phyloP scores from a whole-genome alignment of 1,140 invertebrate species.

The Lordiphosa mommai region DNA sequence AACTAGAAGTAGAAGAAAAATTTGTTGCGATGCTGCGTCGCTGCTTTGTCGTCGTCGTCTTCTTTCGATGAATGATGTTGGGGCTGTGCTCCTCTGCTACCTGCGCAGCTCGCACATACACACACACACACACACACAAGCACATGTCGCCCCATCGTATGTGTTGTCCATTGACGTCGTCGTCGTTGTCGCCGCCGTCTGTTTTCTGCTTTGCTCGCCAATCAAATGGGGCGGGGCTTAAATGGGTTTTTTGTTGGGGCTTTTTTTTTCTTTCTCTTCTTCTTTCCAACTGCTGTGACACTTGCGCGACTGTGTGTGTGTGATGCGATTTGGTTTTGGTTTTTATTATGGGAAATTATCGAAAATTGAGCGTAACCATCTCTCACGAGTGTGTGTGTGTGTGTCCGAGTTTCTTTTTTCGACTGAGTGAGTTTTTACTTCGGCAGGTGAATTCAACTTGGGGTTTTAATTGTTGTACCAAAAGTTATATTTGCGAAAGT shows the following conservation, averaged over 20 bases:
- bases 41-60: constrained; percentile 33
- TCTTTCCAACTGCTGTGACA: constrained; percentile 42
- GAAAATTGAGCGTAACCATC: constrained; percentile 60
- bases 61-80: constrained; percentile 66
- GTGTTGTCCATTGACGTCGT: constrained; percentile 67
- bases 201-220: constrained; percentile 63
- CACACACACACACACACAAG: constrained; percentile 28
- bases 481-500: no score
- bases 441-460: background rate
- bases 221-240: constrained; percentile 79
- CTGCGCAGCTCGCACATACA: constrained; percentile 41
- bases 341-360: constrained; percentile 77
- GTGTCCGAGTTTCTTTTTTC: constrained; percentile 1
- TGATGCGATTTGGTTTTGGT: constrained; percentile 45
- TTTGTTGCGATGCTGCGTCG: constrained; percentile 50
- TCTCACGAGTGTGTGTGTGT: background rate
- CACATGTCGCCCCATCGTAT: constrained; percentile 21
- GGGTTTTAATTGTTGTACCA: no score
- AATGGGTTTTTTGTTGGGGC: constrained; percentile 44
- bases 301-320: constrained; percentile 37
- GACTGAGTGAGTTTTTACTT: constrained; percentile 2
- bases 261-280: constrained; percentile 29
- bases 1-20: constrained; percentile 24
- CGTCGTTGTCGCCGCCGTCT: constrained; percentile 49
- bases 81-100: constrained; percentile 39